Evolutionary conservation across 2,888 invertebrate genomes (phyloP), one percentile per base, ranked within the genome.

Genomic region (Orthonychiurus folsomi): DNA sequence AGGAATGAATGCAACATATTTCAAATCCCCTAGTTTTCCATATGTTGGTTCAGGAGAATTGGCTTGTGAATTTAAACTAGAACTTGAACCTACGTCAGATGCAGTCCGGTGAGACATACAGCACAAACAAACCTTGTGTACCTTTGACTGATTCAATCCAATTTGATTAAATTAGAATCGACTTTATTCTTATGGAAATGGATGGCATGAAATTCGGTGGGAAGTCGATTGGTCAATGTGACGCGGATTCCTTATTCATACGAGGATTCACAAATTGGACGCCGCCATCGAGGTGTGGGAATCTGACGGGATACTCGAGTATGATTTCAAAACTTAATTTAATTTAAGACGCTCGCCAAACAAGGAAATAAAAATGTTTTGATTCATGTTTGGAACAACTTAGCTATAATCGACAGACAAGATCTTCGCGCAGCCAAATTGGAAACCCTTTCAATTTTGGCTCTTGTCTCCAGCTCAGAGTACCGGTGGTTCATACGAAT

Each of bases 221-320:
- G 1, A 63, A 65, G 24, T 56, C 62, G 24, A 50, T 53, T 1
- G 65, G 61, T 9, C 3, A 20, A 15, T 71, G 71, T 61, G 71
- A 71, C 24, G 59, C 66, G 18, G 71, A 71, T 60, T 56, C 66
- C 59, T 59, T 71, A 23, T 70, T 72, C 56, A 64, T 72, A 3
- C 50, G 64, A 20, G 71, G 71, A n/a, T 72, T 72, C 27, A 60
- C 63, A 5, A 59, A 56, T 12, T 72, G 71, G 71, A 50, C 66
- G 2, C 71, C 71, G 2, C 69, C 71, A 0, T 63, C 69, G 37
- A 53, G 66, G 15, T 72, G 71, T 63, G 71, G 71, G 15, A 63
- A 66, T 50, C 56, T 70, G 18, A 61, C 61, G 21, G 66, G 66
- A 15, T 72, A 72, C 53, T 64, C 61, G 50, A 61, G 70, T 68